Conservation (phyloP, 2,797 vertebrate species). For the Protonibea diacanthus region DNA sequence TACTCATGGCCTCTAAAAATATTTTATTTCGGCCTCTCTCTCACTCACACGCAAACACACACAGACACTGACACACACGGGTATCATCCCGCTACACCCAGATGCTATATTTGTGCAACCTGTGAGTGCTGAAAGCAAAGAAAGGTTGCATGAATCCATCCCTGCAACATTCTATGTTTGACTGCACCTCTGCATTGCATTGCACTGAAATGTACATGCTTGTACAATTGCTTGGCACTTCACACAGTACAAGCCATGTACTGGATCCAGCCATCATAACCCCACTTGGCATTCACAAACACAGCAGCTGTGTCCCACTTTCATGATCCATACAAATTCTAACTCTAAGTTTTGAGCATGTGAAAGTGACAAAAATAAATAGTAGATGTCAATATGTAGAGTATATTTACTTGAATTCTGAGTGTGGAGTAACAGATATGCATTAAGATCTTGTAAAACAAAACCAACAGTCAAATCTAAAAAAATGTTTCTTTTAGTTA, state of each 20-base stretch:
- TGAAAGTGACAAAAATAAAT: slow-evolving; percentile 17
- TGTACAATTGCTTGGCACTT: neutral
- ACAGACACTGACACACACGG: neutral
- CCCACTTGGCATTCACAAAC: slow-evolving; percentile 22
- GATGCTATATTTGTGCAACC: slow-evolving; percentile 8
- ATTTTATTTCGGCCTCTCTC: slow-evolving; percentile 27
- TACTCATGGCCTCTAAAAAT: slow-evolving; percentile 53
- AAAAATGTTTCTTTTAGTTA: neutral
- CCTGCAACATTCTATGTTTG: neutral
- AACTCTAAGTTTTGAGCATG: slow-evolving; percentile 29
- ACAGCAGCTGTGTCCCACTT: slow-evolving; percentile 53
- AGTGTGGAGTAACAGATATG: neutral
- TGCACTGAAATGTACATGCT: neutral
- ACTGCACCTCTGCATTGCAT: neutral
- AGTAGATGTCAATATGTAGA: neutral
- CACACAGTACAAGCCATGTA: neutral
- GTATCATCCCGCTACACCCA: neutral
- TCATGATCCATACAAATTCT: slow-evolving; percentile 11
- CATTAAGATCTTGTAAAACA: neutral
- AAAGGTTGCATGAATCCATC: slow-evolving; percentile 7
- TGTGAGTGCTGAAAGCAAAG: slow-evolving; percentile 12
- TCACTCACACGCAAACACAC: neutral
- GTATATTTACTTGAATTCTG: slow-evolving; percentile 1
- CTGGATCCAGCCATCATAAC: neutral
- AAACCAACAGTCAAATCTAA: neutral